Conservation (phyloP, 2,888 invertebrate species). For the Limnephilus rhombicus region DNA sequence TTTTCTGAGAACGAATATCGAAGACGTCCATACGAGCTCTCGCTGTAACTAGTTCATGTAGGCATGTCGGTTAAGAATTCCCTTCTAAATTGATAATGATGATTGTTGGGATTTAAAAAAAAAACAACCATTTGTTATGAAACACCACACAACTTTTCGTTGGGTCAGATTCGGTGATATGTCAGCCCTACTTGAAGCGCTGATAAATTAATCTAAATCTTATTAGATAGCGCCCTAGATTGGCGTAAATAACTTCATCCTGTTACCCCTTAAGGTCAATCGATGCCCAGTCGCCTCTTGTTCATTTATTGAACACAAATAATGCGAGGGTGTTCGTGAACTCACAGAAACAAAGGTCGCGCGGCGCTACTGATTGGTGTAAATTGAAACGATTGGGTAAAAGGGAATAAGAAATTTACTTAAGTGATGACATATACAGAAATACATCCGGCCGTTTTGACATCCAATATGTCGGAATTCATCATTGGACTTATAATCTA, state of each 20-base stretch:
- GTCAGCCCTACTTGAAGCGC: background rate
- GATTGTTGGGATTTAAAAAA: too few relatives aligned
- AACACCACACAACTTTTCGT: too few relatives aligned
- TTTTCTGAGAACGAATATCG: too few relatives aligned
- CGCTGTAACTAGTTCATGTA: too few relatives aligned
- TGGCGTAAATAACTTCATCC: conserved; percentile 36
- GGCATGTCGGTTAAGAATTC: too few relatives aligned
- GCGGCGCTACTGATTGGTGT: conserved; percentile 49
- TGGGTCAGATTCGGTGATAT: too few relatives aligned
- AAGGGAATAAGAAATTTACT: conserved; percentile 43
- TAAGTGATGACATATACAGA: conserved; percentile 34
- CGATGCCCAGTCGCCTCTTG: conserved; percentile 43
- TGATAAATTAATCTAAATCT: background rate
- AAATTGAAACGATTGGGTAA: conserved; percentile 60
- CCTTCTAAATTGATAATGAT: too few relatives aligned
- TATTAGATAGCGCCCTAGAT: background rate
- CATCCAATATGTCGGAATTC: background rate
- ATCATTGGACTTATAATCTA: background rate
- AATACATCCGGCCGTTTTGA: conserved; percentile 41
- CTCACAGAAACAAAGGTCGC: conserved; percentile 54
- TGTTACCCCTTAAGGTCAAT: conserved; percentile 61
- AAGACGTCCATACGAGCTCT: too few relatives aligned
- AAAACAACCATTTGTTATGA: too few relatives aligned
- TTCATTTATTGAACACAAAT: conserved; percentile 54
- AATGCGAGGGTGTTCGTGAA: conserved; percentile 57